These are phyloP conservation scores for Acanthococcus lagerstroemiae DNA, from an alignment of 2,888 invertebrate genomes.

Conservation along the genomic window DNA sequence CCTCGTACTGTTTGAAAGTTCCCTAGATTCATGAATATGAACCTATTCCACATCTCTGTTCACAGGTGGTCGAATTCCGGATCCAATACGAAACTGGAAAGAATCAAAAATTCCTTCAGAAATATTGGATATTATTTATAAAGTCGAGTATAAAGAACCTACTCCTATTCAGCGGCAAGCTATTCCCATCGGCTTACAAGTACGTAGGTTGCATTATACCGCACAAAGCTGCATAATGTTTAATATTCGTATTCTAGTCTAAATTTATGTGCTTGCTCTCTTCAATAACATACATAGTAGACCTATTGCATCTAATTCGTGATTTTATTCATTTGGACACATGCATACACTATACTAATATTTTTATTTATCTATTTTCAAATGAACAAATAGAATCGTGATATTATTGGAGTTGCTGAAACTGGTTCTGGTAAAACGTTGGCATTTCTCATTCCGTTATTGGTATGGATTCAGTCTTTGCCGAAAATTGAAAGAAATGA, in stretches of 20 bases:
- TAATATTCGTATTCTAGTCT: too few species aligned
- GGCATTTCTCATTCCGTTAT: slow-evolving; percentile 91
- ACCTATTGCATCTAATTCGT: slow-evolving; percentile 1
- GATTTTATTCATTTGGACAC: too few species aligned
- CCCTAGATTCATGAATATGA: not conserved
- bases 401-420: slow-evolving; percentile 99
- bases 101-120: slow-evolving; percentile 85
- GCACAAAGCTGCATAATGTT: too few species aligned
- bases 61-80: slow-evolving; percentile 80
- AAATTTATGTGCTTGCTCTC: too few species aligned
- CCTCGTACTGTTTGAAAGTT: not conserved
- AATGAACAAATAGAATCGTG: slow-evolving; percentile 79
- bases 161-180: slow-evolving; percentile 99
- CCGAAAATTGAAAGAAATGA: slow-evolving; percentile 89
- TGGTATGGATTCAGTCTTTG: slow-evolving; percentile 95
- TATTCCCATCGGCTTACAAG: slow-evolving; percentile 79
- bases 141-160: slow-evolving; percentile 94
- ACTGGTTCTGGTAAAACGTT: slow-evolving; percentile 98
- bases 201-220: too few species aligned
- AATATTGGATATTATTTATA: slow-evolving; percentile 84
- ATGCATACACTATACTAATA: too few species aligned
- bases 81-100: slow-evolving; percentile 89
- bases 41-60: not conserved
- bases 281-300: too few species aligned
- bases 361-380: too few species aligned